Base-by-base conservation (phyloP, 2,113 vertebrate species). In the Tachysurus vachellii region DNA sequence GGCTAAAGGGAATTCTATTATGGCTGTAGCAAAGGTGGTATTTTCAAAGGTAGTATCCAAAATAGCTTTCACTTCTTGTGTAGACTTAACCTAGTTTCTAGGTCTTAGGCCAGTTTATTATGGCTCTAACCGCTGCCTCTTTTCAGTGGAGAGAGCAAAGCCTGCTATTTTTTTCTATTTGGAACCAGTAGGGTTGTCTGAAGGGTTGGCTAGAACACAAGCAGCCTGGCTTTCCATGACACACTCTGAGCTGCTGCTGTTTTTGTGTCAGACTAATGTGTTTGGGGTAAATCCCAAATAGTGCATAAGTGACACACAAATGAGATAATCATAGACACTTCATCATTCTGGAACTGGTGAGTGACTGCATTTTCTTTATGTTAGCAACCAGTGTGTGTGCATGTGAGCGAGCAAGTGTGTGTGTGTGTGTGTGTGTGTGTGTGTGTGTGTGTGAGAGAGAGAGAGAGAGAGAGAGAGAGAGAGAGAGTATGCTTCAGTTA, bases 1-100 rank as follows among this genome's bases (percentile, higher is more conserved):
- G 82, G 85, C 91, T 93, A 93, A 94, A 94, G 94, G 93, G 94
- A 95, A 95, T 94, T 94, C 92, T 95, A 91, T 93, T 89, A 90
- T 92, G 91, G 92, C 94, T 92, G 93, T 82, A 76, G 93, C 93
- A 95, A 94, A 94, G 93, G 93, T 92, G 93, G 93, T 93, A 93
- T 93, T 94, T 93, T 92, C 71, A 79, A 83, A 14, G 31, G 31
- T 79, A 61, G 61, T 84, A 44, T 88, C 70, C 93, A 93, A 93
- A 93, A 94, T 92, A 93, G 87, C 89, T 89, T 92, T 91, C 92
- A 90, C 90, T 91, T 87, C 92, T 86, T 88, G 79, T 94, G 94
- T 94, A 92, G 93, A 93, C 89, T 92, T 93, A 94, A 94, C 93
- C 93, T 91, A 94, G 91, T 94, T 94, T 92, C 91, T 93, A 92